Conservation (phyloP, 92 coral and sea anemone genomes). For the Micromussa lordhowensis region DNA sequence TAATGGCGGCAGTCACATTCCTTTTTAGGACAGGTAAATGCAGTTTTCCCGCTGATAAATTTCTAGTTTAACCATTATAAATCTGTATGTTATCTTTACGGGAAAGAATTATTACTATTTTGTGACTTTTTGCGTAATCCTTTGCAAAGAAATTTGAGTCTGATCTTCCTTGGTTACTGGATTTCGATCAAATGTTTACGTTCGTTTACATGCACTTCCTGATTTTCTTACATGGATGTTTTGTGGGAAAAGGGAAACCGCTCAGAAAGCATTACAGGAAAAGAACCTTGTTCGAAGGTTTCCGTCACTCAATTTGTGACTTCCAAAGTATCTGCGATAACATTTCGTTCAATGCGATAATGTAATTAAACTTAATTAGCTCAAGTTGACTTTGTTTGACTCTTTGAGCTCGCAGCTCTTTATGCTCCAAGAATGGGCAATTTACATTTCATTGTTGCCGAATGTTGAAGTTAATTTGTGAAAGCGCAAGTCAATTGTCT, state of each 20-base stretch:
- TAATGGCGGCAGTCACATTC: slow-evolving; percentile 34
- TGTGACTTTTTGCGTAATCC: not conserved
- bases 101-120: not conserved
- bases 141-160: not conserved
- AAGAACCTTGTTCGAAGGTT: not conserved
- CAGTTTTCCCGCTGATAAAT: not conserved
- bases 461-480: not conserved
- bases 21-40: slow-evolving; percentile 26
- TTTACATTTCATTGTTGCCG: too few relatives aligned
- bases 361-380: too few relatives aligned
- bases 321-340: not conserved
- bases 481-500: not conserved
- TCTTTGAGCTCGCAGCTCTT: too few relatives aligned
- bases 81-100: not conserved
- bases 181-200: slow-evolving; percentile 6
- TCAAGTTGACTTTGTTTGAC: not conserved
- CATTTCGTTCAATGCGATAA: too few relatives aligned
- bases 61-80: not conserved
- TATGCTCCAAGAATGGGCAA: too few relatives aligned
- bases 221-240: not conserved
- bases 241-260: not conserved
- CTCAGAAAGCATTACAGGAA: not conserved
- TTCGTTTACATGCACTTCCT: not conserved
- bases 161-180: slow-evolving; percentile 25
- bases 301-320: not conserved